Conservation (phyloP, 2,888 invertebrate species). For the Caradrina clavipalpis region DNA sequence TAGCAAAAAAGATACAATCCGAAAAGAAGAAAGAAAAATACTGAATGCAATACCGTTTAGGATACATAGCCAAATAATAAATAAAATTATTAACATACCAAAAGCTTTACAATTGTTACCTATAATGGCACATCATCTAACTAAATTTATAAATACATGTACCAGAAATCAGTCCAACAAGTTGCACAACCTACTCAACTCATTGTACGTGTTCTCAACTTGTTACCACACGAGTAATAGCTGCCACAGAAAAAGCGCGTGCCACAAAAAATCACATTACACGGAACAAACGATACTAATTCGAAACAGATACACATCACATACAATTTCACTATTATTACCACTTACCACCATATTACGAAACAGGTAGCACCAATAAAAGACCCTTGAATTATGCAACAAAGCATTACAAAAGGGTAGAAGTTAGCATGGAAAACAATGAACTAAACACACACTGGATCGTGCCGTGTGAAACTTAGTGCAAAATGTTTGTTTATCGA, state of each 20-base stretch:
- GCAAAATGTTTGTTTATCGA: conserved; percentile 76
- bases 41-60: no score
- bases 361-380: conserved; percentile 58
- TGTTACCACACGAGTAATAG: conserved; percentile 48
- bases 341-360: conserved; percentile 59
- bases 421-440: conserved; percentile 74
- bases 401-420: conserved; percentile 70
- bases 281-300: conserved; percentile 49
- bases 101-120: neutral
- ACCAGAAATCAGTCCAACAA: neutral
- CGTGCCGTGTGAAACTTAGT: conserved; percentile 76
- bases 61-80: neutral
- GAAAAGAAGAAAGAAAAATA: no score
- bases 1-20: no score
- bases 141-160: neutral
- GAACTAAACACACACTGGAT: conserved; percentile 69
- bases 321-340: conserved; percentile 57
- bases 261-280: conserved; percentile 56
- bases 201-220: conserved; percentile 44
- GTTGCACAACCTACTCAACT: conserved; percentile 35
- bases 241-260: conserved; percentile 46
- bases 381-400: conserved; percentile 73
- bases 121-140: neutral
- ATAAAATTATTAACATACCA: neutral
- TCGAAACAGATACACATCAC: conserved; percentile 56